A percentile compares a stretch with the other conserved stretches of the same genome.
phyloP scores from a whole-genome alignment of 2,888 invertebrate species.

The Pelosia muscerda region DNA sequence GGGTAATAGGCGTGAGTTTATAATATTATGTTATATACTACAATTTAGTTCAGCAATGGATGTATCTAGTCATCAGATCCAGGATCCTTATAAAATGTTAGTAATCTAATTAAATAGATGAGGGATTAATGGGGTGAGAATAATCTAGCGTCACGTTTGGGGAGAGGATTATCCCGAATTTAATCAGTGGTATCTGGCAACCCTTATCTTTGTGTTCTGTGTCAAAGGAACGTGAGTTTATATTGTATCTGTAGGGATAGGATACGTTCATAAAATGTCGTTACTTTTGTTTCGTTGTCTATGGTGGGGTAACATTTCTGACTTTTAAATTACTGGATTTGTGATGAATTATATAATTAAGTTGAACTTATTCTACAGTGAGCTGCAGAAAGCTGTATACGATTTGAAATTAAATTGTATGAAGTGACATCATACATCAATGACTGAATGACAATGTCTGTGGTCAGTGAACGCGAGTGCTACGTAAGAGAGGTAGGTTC shows the following conservation, averaged over 20 bases:
- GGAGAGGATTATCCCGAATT: conserved; percentile 79
- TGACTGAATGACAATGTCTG: no score
- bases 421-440: no score
- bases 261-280: conserved; percentile 9
- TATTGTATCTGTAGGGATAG: background rate
- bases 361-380: no score
- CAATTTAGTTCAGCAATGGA: background rate
- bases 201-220: conserved; percentile 58
- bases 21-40: no score
- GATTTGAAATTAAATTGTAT: no score
- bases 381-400: no score
- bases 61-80: conserved; percentile 20
- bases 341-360: background rate
- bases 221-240: conserved; percentile 35
- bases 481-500: no score
- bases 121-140: conserved; percentile 84
- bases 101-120: conserved; percentile 78
- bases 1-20: no score
- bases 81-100: conserved; percentile 47
- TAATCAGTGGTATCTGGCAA: conserved; percentile 75
- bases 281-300: conserved; percentile 9
- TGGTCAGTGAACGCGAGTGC: no score
- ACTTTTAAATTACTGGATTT: background rate
- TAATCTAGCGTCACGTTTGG: conserved; percentile 77
- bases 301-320: background rate